Evolutionary conservation across 2,797 vertebrate species (phyloP).

Genomic region (Telmatherina bonti): DNA sequence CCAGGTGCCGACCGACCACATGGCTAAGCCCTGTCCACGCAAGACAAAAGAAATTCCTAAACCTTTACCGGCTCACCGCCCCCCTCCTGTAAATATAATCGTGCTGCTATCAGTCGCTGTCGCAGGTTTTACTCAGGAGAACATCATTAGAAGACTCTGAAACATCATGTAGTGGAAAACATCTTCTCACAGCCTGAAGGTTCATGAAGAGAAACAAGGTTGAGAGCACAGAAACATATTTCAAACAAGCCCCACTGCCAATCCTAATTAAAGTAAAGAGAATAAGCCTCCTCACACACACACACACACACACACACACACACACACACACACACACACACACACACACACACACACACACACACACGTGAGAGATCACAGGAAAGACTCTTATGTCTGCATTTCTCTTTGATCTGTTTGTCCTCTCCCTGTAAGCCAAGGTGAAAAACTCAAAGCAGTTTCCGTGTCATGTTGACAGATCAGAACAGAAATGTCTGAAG

Average conservation of each 20-base stretch:
- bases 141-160: conserved; percentile 51
- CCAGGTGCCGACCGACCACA: conserved; percentile 63
- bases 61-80: conserved; percentile 57
- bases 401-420: conserved; percentile 56
- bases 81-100: conserved; percentile 57
- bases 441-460: conserved; percentile 16
- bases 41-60: conserved; percentile 76
- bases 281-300: conserved; percentile 61
- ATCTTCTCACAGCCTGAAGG: conserved; percentile 38
- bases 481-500: neutral
- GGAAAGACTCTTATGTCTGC: conserved; percentile 45
- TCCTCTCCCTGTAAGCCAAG: conserved; percentile 37
- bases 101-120: conserved; percentile 38
- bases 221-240: conserved; percentile 62
- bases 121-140: conserved; percentile 47
- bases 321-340: too few species aligned
- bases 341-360: too few species aligned
- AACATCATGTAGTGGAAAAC: conserved; percentile 18
- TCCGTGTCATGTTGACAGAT: conserved; percentile 7
- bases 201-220: conserved; percentile 39
- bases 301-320: too few species aligned
- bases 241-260: conserved; percentile 51
- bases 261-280: conserved; percentile 69
- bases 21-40: conserved; percentile 64
- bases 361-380: conserved; percentile 70